These are phyloP conservation scores for Sebastolobus alascanus DNA, from an alignment of 2,797 vertebrate species.

Conservation along the genomic window DNA sequence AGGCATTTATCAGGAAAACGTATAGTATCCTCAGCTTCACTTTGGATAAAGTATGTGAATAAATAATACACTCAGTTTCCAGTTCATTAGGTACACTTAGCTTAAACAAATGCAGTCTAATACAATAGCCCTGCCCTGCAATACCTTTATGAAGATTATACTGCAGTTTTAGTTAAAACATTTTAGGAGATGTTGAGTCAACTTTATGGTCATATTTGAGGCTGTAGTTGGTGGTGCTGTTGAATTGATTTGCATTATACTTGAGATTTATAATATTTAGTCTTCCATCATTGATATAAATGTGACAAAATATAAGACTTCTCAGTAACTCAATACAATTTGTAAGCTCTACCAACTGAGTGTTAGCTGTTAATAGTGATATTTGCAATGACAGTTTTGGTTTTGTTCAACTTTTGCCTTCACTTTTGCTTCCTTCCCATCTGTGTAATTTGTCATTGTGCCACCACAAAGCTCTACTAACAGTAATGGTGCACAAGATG, in stretches of 20 bases:
- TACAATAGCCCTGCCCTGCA: background rate
- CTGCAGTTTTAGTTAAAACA: background rate
- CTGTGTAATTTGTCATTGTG: slow-evolving; percentile 18
- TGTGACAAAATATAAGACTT: background rate
- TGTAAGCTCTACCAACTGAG: background rate
- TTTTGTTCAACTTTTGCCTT: background rate
- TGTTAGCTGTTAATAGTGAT: background rate
- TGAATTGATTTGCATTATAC: background rate
- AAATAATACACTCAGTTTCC: background rate
- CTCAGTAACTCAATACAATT: background rate
- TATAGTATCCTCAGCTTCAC: background rate
- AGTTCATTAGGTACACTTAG: background rate
- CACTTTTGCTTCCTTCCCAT: background rate
- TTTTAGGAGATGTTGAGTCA: background rate
- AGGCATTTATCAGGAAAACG: background rate
- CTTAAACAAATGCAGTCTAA: background rate
- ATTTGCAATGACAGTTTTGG: background rate
- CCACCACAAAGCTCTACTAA: slow-evolving; percentile 8
- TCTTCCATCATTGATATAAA: background rate
- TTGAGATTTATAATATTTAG: background rate
- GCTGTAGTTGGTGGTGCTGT: background rate
- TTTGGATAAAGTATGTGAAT: background rate
- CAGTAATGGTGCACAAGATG: slow-evolving; percentile 7
- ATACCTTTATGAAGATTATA: background rate
- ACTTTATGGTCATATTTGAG: background rate